Evolutionary conservation across 2,797 vertebrate species (phyloP).

Genomic region (Sciaenops ocellatus): DNA sequence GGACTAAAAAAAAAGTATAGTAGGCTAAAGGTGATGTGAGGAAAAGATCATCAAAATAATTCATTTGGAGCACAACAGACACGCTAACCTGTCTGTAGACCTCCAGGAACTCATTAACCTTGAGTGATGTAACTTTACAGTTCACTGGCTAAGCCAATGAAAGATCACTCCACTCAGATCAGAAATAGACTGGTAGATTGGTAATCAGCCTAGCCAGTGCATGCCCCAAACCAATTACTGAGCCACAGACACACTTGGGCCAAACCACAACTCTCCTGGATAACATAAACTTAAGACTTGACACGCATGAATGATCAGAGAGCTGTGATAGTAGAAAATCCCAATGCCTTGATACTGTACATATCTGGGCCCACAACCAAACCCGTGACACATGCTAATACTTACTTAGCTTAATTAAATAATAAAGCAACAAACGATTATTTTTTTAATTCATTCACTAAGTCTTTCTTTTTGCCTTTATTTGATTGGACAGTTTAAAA

Average conservation of each 20-base stretch:
- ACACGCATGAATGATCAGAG: slow-evolving; percentile 4
- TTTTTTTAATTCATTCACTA: neutral
- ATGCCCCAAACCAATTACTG: slow-evolving; percentile 47
- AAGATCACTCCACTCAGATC: slow-evolving; percentile 69
- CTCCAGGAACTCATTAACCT: slow-evolving; percentile 59
- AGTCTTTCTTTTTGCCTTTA: too few species aligned
- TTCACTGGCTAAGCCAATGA: slow-evolving; percentile 67
- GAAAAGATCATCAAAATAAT: neutral
- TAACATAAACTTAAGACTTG: slow-evolving; percentile 14
- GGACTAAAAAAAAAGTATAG: neutral
- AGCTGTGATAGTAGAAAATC: neutral
- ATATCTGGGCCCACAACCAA: neutral
- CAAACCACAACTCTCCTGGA: slow-evolving; percentile 41
- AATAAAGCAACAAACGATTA: neutral
- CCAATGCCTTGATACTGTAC: neutral
- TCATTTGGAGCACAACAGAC: slow-evolving; percentile 22
- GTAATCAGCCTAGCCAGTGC: slow-evolving; percentile 75
- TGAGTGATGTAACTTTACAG: slow-evolving; percentile 64
- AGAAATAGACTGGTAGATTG: slow-evolving; percentile 78
- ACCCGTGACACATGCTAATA: too few species aligned
- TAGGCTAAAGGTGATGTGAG: neutral
- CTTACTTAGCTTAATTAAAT: too few species aligned
- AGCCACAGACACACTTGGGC: slow-evolving; percentile 76
- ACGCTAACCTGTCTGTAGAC: slow-evolving; percentile 22
- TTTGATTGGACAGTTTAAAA: too few species aligned